Evolutionary conservation across 2,797 vertebrate genomes (phyloP), one percentile per base, ranked within the genome.

Genomic region (Oceanodroma leucorhoa): DNA sequence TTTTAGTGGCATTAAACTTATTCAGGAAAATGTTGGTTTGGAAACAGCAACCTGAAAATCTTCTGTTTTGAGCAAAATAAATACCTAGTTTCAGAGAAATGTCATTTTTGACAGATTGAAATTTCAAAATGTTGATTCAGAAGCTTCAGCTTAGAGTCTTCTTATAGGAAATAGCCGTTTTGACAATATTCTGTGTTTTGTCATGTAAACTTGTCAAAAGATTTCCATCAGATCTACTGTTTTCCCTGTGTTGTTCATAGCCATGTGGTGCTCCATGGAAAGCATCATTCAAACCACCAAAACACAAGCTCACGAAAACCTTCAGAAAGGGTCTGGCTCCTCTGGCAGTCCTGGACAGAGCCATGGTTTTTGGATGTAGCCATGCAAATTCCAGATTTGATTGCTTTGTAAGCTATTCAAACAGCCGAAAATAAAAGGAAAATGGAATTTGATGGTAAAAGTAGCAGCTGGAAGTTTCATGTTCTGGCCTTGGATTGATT

Each of bases 41-140:
- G 51, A 95, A 94, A 85, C 64, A 73, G 45, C 55, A 87, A 87
- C 71, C 84, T 87, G 58, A 30, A 77, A 85, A 80, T 72, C 7
- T 3, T 83, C 82, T 89, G 71, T 72, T 90, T 58, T 45, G 43
- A 83, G 76, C 41, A 87, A 91, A 93, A 89, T 8, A 91, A 77
- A 83, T 69, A 76, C 75, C 30, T 40, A 5, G 34, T 80, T 87
- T 87, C 51, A 51, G 66, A 79, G 46, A 77, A 87, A 50, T 54
- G 87, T 87, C 69, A 71, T 41, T 64, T 92, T 40, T 91, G 90
- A 93, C 83, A 88, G 79, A 83, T 4, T 88, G 85, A 61, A 73
- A 55, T 77, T 81, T 90, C 83, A 80, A 60, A 90, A 60, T 91
- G 72, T 90, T 86, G 72, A 81, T 96, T 93, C 48, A 45, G 76